Conservation (phyloP, 2,797 vertebrate species). For the Bradypodion ventrale region DNA sequence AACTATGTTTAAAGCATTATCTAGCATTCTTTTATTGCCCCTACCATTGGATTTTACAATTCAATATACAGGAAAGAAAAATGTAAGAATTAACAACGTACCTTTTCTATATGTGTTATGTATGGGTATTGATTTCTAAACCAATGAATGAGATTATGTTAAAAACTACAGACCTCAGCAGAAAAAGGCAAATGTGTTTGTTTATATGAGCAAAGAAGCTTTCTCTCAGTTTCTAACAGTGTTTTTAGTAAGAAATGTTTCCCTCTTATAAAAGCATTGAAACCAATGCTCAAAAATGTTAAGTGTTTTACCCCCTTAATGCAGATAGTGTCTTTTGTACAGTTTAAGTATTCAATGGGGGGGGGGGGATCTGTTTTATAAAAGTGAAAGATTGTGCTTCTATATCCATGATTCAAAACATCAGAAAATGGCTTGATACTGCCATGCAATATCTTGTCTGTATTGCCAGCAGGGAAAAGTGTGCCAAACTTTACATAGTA, state of each 20-base stretch:
- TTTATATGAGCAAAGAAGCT: conserved; percentile 31
- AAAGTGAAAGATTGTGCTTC: too few species aligned
- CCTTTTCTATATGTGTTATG: conserved; percentile 46
- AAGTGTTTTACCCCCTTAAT: not conserved
- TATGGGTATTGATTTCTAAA: conserved; percentile 49
- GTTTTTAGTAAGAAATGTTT: not conserved
- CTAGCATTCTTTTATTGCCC: conserved; percentile 49
- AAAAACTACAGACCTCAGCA: conserved; percentile 43
- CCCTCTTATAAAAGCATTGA: conserved; percentile 1
- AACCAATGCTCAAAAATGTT: not conserved
- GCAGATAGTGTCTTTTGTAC: not conserved
- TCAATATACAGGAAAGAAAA: conserved; percentile 56
- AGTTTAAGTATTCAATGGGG: too few species aligned
- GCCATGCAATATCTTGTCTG: too few species aligned
- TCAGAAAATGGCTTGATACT: too few species aligned
- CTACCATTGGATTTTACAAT: conserved; percentile 53
- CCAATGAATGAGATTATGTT: conserved; percentile 41
- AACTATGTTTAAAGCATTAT: conserved; percentile 59
- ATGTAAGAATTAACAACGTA: conserved; percentile 47
- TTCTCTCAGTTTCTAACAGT: not conserved
- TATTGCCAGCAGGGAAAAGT: too few species aligned
- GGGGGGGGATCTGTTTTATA: too few species aligned
- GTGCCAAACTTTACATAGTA: too few species aligned
- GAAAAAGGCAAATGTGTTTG: conserved; percentile 25
- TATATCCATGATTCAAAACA: too few species aligned